Conservation (phyloP, 2,113 vertebrate species). For the Atractosteus spatula region DNA sequence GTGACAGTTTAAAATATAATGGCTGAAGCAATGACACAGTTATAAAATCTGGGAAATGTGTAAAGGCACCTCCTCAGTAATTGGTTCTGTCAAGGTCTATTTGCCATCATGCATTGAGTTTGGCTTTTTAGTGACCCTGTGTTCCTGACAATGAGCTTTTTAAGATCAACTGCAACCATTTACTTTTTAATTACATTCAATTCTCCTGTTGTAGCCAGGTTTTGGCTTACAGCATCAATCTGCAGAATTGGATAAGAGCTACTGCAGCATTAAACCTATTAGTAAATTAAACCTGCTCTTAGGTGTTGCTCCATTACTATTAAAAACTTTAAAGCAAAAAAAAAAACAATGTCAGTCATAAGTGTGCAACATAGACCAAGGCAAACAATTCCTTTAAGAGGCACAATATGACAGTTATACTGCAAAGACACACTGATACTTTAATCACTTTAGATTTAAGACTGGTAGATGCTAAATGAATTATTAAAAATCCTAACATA, state of each 20-base stretch:
- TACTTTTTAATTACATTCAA: neutral
- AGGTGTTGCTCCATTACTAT: too few species aligned
- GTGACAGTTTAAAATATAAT: too few species aligned
- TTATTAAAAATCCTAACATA: neutral
- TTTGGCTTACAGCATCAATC: neutral
- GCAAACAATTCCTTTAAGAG: too few species aligned
- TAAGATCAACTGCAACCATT: neutral
- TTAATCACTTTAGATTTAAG: too few species aligned
- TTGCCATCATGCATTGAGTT: neutral
- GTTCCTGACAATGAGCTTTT: slow-evolving; percentile 1
- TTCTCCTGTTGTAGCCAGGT: neutral
- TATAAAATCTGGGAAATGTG: neutral
- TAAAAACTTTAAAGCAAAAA: too few species aligned
- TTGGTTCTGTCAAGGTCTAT: slow-evolving; percentile 6
- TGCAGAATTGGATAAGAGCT: neutral
- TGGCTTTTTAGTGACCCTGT: slow-evolving; percentile 4
- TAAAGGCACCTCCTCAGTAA: slow-evolving; percentile 1
- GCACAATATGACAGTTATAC: too few species aligned
- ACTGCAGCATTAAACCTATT: neutral
- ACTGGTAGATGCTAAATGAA: neutral
- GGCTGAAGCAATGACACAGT: too few species aligned
- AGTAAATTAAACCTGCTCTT: too few species aligned
- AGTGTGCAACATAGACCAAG: too few species aligned
- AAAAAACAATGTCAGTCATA: too few species aligned
- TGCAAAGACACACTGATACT: too few species aligned